Evolutionary conservation across 2,113 vertebrate genomes (phyloP), one percentile per base, ranked within the genome.

Genomic region (Thamnaconus septentrionalis): DNA sequence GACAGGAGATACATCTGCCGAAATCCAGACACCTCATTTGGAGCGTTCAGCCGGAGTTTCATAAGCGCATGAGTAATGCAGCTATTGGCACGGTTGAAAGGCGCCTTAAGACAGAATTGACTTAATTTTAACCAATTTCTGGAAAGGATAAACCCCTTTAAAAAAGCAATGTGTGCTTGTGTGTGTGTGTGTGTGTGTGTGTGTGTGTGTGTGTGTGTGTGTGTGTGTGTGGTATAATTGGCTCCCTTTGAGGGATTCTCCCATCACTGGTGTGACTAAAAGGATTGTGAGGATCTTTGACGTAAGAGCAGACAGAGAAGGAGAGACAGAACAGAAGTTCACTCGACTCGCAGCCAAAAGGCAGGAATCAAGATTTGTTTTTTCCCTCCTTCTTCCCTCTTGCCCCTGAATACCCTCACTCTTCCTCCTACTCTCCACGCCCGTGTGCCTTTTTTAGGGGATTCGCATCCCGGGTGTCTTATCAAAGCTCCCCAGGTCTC

Each of bases 251-350:
- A 87, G 80, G 78, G 73, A 56, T 84, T 86, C 79, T 78, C 63
- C 85, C 75, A 83, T 81, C 77, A 76, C 82, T 64, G 67, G 87
- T 88, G 89, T 89, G 84, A 89, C 89, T 89, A 91, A 92, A 85
- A 65, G 88, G 89, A 91, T 91, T 89, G 67, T 76, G 68, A 69
- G 76, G 73, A 84, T 79, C 76, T 82, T 84, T 83, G 55, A 89
- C 80, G 66, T 85, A 81, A 85, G 73, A 79, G 76, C 50, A 78
- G 61, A 72, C 59, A 80, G 69, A 80, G 79, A 72, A 61, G 18
- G 18, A 31, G 18, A 31, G 18, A 31, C 18, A 31, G 18, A 31
- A 81, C 76, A 79, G 84, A 87, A 79, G 65, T 60, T 81, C 7
- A 12, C 67, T 70, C 71, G 76, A 82, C 59, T 70, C 77, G 85